These are phyloP conservation scores for Dendrolimus kikuchii DNA, from an alignment of 1,140 invertebrate species.

Conservation along the genomic window DNA sequence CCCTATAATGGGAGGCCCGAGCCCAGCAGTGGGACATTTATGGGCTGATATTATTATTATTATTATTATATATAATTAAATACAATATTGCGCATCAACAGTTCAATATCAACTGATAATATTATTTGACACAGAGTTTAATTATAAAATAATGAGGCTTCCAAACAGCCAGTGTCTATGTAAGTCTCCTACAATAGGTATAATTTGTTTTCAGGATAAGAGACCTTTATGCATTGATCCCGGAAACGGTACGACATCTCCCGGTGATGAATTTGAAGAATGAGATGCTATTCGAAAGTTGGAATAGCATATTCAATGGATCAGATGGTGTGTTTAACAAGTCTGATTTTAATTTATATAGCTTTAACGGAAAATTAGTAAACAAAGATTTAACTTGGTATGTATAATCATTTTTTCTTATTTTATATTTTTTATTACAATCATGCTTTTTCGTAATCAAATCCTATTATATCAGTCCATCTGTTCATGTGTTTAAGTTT, in stretches of 20 bases:
- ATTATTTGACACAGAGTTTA: too few species aligned
- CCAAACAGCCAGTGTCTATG: too few species aligned
- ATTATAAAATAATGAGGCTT: too few species aligned
- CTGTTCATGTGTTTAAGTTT: background rate
- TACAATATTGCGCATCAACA: too few species aligned
- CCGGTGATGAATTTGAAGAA: constrained; percentile 93
- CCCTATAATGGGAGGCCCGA: too few species aligned
- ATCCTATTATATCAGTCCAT: background rate
- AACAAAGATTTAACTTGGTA: constrained; percentile 78
- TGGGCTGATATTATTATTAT: too few species aligned
- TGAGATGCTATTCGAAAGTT: constrained; percentile 93
- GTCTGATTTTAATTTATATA: constrained; percentile 83
- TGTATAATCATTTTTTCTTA: constrained; percentile 13
- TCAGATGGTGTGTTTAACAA: constrained; percentile 85
- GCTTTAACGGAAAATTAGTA: constrained; percentile 93
- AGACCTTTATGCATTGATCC: constrained; percentile 92
- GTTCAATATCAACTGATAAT: too few species aligned
- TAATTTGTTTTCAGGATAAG: constrained; percentile 75
- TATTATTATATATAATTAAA: too few species aligned
- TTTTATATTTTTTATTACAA: background rate
- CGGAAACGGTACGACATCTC: constrained; percentile 77
- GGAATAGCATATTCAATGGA: constrained; percentile 89
- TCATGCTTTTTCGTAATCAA: background rate
- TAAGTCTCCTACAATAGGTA: too few species aligned
- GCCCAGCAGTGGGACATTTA: too few species aligned